Base-by-base conservation (phyloP, 2,888 invertebrate genomes). In the Serripes groenlandicus region DNA sequence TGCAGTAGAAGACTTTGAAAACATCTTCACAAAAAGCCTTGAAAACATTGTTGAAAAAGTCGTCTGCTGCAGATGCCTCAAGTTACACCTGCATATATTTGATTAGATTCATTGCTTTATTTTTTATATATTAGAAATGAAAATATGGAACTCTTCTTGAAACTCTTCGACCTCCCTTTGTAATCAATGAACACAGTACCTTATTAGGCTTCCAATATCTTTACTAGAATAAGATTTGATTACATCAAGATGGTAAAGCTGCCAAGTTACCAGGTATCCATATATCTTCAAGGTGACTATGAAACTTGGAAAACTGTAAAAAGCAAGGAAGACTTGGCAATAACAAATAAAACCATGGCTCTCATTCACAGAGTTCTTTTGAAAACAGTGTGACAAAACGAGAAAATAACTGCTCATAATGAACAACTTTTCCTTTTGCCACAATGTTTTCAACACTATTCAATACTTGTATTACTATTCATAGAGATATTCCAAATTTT, bases 201-300 rank as follows among this genome's bases (percentile, higher is more conserved):
- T 42, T 18, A 11, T 42, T 9, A 18, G 42, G 11, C 42, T 42
- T 42, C 9, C 18, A 62, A 32, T 15, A 21, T 62, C 62, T 62
- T n/a, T 62, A 1, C 5, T 30, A 21, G 62, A 15, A 32, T 32
- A 21, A 62, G 3, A 5, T n/a, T 62, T 66, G 23, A 66, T 18
- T 4, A 23, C 26, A 66, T 72, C 78, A 0, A 88, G 73, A 70
- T 78, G 71, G 69, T 81, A 68, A 37, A 88, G 26, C 49, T 88
- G 86, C 88, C 88, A 86, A 5, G 68, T 64, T 15, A 70, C 72
- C 5, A 88, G 3, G 26, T 81, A 81, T 34, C 73, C 54, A 64
- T 56, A 74, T 23, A 78, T 52, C 35, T 74, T 80, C 5, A 58
- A 28, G 23, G 66, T 28, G 3, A 66, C 28, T 23, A 80, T 60